Evolutionary conservation across 64 coral and sea anemone species (phyloP).

Genomic region (Platygyra sinensis): DNA sequence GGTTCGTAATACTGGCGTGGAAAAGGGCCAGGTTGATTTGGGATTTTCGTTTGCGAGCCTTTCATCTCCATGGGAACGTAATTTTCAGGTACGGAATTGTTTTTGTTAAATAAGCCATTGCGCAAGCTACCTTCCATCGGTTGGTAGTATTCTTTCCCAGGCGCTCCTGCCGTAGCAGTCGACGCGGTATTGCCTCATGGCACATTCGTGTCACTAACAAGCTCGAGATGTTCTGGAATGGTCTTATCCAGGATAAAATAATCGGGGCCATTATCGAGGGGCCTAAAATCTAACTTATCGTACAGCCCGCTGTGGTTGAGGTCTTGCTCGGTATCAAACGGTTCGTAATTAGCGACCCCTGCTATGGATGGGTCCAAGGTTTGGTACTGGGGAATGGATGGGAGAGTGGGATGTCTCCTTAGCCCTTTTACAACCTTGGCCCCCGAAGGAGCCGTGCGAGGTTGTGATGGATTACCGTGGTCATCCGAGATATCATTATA

Average conservation of each 20-base stretch:
- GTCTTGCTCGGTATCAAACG: not conserved
- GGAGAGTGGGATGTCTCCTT: not conserved
- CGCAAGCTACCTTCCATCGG: no score
- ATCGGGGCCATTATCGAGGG: not conserved
- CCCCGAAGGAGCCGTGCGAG: not conserved
- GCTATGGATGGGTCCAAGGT: not conserved
- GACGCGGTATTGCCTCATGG: not conserved
- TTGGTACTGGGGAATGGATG: not conserved
- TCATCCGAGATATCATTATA: not conserved
- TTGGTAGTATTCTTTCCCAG: no score
- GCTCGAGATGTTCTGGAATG: slow-evolving; percentile 9
- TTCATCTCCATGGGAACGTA: no score
- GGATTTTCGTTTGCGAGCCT: no score
- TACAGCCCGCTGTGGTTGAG: not conserved
- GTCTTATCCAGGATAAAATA: not conserved
- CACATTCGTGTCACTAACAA: not conserved
- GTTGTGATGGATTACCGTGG: not conserved
- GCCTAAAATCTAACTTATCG: slow-evolving; percentile 2
- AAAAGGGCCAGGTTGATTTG: no score
- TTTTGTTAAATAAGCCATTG: no score
- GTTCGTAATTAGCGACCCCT: not conserved
- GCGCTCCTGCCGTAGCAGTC: no score
- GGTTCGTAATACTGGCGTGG: no score
- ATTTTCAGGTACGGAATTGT: no score
- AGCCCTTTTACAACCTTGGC: not conserved